Percentiles rank a stretch among this genome's conserved stretches.
Conservation (phyloP, 2,888 invertebrate genomes). For the Ctena decussata region DNA sequence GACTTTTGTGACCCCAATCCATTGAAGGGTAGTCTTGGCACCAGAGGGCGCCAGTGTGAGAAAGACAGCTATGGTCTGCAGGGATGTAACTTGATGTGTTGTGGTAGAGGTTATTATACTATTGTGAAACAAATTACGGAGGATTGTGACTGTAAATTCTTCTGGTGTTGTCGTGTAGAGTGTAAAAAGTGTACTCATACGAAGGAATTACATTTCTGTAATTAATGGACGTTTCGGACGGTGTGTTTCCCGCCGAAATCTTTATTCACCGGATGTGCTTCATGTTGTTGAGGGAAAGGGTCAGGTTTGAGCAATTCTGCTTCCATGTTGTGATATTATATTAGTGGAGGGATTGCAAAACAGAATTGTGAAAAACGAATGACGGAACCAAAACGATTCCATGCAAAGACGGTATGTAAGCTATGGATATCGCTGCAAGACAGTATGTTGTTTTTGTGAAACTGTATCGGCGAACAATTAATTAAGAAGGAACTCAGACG, state of each 20-base stretch:
- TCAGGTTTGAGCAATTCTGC: not conserved
- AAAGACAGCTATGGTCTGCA: slow-evolving; percentile 94
- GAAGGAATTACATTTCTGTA: slow-evolving; percentile 95
- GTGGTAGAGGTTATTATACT: slow-evolving; percentile 94
- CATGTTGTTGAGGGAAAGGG: no score
- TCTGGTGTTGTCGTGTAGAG: slow-evolving; percentile 96
- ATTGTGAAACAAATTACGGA: slow-evolving; percentile 93
- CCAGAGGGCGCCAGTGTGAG: slow-evolving; percentile 94
- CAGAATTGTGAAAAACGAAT: no score
- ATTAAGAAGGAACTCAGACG: slow-evolving; percentile 4
- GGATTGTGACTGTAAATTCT: slow-evolving; percentile 96
- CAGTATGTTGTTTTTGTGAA: slow-evolving; percentile 1
- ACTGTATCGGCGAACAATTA: slow-evolving; percentile 8
- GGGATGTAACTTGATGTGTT: slow-evolving; percentile 95
- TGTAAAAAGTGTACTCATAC: slow-evolving; percentile 92
- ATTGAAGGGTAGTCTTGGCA: slow-evolving; percentile 94
- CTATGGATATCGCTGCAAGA: not conserved
- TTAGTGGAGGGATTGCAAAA: not conserved
- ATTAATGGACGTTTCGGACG: slow-evolving; percentile 87
- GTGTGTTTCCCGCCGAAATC: slow-evolving; percentile 6
- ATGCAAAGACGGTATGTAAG: no score
- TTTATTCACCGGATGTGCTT: slow-evolving; percentile 22
- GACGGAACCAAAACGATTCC: no score
- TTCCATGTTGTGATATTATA: slow-evolving; percentile 13
- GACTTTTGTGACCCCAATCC: slow-evolving; percentile 96